Evolutionary conservation across 2,113 vertebrate genomes (phyloP), one percentile per base, ranked within the genome.

Genomic region (Anas platyrhynchos): DNA sequence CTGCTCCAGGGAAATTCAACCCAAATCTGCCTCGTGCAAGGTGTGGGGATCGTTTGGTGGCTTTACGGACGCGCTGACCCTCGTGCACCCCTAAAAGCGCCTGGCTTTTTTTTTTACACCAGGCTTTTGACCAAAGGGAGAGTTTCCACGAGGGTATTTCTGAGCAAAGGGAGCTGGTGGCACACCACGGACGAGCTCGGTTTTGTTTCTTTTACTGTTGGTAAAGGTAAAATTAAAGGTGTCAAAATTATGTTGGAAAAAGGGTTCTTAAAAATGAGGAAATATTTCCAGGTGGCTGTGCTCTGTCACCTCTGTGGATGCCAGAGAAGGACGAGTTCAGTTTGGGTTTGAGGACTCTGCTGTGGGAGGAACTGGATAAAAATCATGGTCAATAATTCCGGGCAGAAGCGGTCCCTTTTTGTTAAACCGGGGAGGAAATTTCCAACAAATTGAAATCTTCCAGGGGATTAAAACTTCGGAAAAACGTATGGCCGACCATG

Each of bases 101-200:
- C 44, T 17, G 44, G 44, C 44, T 44, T 44, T 17, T 44, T 44
- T 41, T 44, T 44, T 44, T 44, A 44, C 43, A 44, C 7, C 46
- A 11, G 46, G 46, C 86, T 69, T 91, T 92, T 71, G 81, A 93
- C 44, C 65, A 83, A 93, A 93, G 55, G 7, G 63, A 72, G 88
- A 66, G 89, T 63, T 94, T 85, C 81, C 82, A 59, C 67, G 82
- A 89, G 85, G 92, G 58, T 1, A 48, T 61, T 76, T 56, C 0
- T 29, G 10, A 91, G 79, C 85, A 93, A 89, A 91, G 83, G 68
- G 0, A 1, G 6, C 66, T 68, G 78, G 79, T 82, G 89, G 89
- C 69, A 11, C 89, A 61, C 74, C 93, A 82, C 92, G 91, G 61
- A 91, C 38, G 77, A 81, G 52, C 68, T 73, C 3, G 69, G 84